Percentiles rank a stretch among this genome's conserved stretches.
Conservation (phyloP, 2,797 vertebrate genomes). For the Gallinago nigripennis region DNA sequence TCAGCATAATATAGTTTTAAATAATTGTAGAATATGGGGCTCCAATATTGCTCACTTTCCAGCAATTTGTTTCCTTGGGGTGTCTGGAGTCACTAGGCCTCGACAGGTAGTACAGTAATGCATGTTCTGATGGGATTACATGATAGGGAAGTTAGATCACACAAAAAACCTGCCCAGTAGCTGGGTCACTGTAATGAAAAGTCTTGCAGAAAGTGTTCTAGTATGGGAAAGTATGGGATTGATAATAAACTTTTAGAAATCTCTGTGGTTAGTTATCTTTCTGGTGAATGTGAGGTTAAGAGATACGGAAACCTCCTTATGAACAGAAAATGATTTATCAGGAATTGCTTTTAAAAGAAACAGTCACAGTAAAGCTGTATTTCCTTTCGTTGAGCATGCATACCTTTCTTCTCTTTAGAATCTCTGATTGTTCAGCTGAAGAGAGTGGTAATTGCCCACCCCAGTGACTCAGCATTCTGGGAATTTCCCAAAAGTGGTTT, state of each 20-base stretch:
- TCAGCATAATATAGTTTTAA: neutral
- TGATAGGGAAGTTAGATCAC: neutral
- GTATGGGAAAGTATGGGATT: neutral
- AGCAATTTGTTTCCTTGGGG: neutral
- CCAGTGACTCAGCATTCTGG: constrained; percentile 17
- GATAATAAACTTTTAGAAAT: neutral
- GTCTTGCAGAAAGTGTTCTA: neutral
- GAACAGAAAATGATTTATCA: neutral
- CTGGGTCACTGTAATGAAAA: neutral
- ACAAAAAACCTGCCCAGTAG: neutral
- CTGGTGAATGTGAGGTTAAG: neutral
- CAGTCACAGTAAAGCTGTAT: neutral
- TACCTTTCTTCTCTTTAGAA: neutral
- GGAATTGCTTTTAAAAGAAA: neutral
- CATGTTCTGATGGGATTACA: neutral
- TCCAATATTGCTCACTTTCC: neutral
- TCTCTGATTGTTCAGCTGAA: constrained; percentile 12
- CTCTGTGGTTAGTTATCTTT: neutral
- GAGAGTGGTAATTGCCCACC: constrained; percentile 6
- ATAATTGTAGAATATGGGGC: neutral
- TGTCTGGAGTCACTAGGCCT: neutral
- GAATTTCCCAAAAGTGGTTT: neutral
- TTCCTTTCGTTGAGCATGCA: constrained; percentile 1
- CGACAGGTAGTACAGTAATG: neutral
- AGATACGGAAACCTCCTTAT: constrained; percentile 1